Percentiles rank a stretch among this genome's conserved stretches.
These are phyloP conservation scores for Metallyticus violacea DNA, from an alignment of 2,888 invertebrate species.

Conservation along the genomic window DNA sequence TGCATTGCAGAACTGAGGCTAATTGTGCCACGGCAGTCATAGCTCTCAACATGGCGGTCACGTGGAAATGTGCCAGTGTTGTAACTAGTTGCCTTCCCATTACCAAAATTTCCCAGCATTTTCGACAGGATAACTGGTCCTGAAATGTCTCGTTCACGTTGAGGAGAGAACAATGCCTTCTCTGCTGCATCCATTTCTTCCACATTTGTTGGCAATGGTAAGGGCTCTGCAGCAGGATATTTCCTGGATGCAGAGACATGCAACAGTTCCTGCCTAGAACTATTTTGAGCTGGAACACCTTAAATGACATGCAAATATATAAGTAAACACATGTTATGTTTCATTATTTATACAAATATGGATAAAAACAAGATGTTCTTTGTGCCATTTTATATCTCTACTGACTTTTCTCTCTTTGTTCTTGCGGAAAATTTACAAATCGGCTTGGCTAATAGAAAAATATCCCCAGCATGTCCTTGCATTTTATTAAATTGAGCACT, in stretches of 20 bases:
- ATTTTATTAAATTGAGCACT: too few relatives aligned
- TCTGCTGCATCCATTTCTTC: slow-evolving; percentile 63
- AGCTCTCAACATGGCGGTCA: slow-evolving; percentile 63
- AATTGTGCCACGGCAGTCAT: slow-evolving; percentile 65
- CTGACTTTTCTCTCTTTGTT: too few relatives aligned
- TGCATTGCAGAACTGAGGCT: slow-evolving; percentile 70
- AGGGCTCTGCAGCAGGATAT: slow-evolving; percentile 53
- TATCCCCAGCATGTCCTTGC: too few relatives aligned
- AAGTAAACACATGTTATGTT: neutral
- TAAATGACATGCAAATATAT: neutral
- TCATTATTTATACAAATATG: too few relatives aligned
- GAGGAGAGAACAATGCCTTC: slow-evolving; percentile 62
- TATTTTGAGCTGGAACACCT: neutral
- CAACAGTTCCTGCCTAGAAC: slow-evolving; percentile 35
- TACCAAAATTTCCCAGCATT: slow-evolving; percentile 25
- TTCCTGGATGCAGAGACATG: slow-evolving; percentile 51
- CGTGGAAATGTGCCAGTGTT: slow-evolving; percentile 28
- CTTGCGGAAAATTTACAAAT: too few relatives aligned
- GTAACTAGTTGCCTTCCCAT: neutral
- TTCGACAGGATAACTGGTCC: slow-evolving; percentile 57
- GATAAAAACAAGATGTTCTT: too few relatives aligned
- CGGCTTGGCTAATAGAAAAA: too few relatives aligned
- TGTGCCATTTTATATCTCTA: too few relatives aligned
- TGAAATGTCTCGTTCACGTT: slow-evolving; percentile 61
- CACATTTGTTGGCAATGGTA: slow-evolving; percentile 61